A percentile compares a stretch with the other conserved stretches of the same genome.
Evolutionary conservation across 2,888 invertebrate species (phyloP).

Genomic region (Macaria liturata): DNA sequence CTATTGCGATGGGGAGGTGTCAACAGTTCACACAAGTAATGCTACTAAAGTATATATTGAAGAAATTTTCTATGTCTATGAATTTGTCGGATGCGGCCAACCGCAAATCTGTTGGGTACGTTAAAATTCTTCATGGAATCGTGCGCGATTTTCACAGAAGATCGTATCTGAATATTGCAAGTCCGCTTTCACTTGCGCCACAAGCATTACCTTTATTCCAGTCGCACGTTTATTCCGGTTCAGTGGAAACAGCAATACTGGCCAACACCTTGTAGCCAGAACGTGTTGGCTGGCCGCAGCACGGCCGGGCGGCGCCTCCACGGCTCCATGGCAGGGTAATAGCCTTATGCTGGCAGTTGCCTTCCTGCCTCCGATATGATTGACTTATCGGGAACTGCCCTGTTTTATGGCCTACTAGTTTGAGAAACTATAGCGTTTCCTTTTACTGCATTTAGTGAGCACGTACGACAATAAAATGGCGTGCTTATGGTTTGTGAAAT

Average conservation of each 20-base stretch:
- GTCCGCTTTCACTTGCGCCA: conserved; percentile 37
- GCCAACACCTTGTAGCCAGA: conserved; percentile 53
- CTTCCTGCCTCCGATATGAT: conserved; percentile 32
- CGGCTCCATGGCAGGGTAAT: conserved; percentile 1
- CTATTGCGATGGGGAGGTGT: too few species aligned
- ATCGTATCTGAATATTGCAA: not conserved
- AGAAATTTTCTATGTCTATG: too few species aligned
- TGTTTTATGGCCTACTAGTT: conserved; percentile 29
- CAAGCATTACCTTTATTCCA: conserved; percentile 43
- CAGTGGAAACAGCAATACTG: conserved; percentile 64
- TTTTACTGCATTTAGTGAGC: conserved; percentile 24
- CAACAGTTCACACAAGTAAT: too few species aligned
- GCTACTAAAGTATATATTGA: too few species aligned
- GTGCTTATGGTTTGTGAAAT: conserved; percentile 23
- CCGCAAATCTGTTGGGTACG: too few species aligned
- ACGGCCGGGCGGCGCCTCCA: not conserved
- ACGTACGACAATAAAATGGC: conserved; percentile 22
- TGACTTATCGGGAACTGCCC: conserved; percentile 36
- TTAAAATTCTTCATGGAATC: too few species aligned
- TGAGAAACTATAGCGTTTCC: conserved; percentile 34
- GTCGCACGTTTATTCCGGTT: conserved; percentile 64
- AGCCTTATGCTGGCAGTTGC: conserved; percentile 7
- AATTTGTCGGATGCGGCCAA: too few species aligned
- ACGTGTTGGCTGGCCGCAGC: conserved; percentile 44
- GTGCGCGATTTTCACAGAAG: too few species aligned